Evolutionary conservation across 2,888 invertebrate species (phyloP), one percentile per base, ranked within the genome.

Genomic region (Ceriagrion tenellum): DNA sequence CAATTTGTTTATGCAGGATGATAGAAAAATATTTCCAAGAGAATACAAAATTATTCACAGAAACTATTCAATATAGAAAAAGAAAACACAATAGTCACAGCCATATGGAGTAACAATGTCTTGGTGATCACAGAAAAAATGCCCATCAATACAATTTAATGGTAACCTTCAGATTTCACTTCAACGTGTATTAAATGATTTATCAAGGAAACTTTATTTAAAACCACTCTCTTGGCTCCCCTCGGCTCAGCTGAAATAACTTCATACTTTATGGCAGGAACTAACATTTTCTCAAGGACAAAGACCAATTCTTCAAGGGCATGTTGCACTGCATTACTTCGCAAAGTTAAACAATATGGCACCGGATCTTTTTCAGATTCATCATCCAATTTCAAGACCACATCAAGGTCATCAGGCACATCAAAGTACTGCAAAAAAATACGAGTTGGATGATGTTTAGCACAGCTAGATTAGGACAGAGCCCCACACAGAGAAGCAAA

Each of bases 21-120:
- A 81, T 81, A 81, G 13, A 81, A 81, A 81, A 81, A 81, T 81
- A 81, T 81, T n/a, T 81, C 81, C 81, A 30, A 35, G 69, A 69
- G 8, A 81, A 35, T 81, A 81, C 30, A 81, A 81, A 81, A 81
- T 26, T 35, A 35, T 30, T 35, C 13, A 18, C 16, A 81, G 69
- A 69, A 69, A 26, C 12, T 81, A 35, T 81, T 35, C 13, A 16
- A 35, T 35, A 81, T 35, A 13, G 6, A 81, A 81, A 4, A 18
- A 35, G 30, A 81, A 35, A 35, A 69, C 69, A 69, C 69, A 69
- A 69, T n/a, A 81, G 81, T 81, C 81, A 81, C 81, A 81, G 81
- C 81, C 81, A 35, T 81, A 4, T 16, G 35, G 26, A 35, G 35
- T 35, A 81, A 8, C 69, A 69, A 30, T 81, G n/a, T 59, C 18